Base-by-base conservation (phyloP, 2,888 invertebrate genomes). In the Rugalucina vietnamica region DNA sequence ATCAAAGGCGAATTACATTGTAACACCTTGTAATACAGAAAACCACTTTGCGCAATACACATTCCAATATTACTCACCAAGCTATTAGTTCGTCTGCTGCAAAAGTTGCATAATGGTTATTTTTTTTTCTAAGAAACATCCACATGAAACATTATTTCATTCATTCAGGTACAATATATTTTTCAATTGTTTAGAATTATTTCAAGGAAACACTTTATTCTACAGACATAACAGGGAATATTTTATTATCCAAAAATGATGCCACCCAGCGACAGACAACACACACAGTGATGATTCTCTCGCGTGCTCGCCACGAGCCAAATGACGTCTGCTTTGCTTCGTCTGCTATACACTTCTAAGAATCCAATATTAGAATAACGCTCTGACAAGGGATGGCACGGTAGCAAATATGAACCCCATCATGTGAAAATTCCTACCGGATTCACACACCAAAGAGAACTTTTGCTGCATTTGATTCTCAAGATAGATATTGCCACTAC, bases 11-110 rank as follows among this genome's bases (percentile, higher is more conserved):
- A 10, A 14, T 36, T 32, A 21, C 29, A 74, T 43, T 37, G 24
- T 60, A 77, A 65, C 32, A 32, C 32, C 34, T 34, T 34, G 29
- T 34, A 65, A 65, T 65, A 27, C 27, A 57, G 21, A 2, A 73
- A 71, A 77, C 74, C 78, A 82, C 75, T 70, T 73, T 82, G 71
- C 75, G 75, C 77, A 82, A 74, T 70, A 74, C 70, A 70, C 65
- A 82, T 82, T 82, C 82, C 74, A 14, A 27, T 14, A 76, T 82
- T 85, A 85, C 85, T 85, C 82, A 85, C 85, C 82, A n/a, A 14
- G 21, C 27, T 75, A 49, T 36, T 34, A 36, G 4, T n/a, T 65
- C 65, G 65, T 65, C 65, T 65, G n/a, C n/a, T n/a, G 65, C 65
- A 29, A 65, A 34, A 32, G 1, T 18, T 34, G 34, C 65, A 65